Evolutionary conservation across 2,888 invertebrate species (phyloP).

Genomic region (Chouioia cunea): DNA sequence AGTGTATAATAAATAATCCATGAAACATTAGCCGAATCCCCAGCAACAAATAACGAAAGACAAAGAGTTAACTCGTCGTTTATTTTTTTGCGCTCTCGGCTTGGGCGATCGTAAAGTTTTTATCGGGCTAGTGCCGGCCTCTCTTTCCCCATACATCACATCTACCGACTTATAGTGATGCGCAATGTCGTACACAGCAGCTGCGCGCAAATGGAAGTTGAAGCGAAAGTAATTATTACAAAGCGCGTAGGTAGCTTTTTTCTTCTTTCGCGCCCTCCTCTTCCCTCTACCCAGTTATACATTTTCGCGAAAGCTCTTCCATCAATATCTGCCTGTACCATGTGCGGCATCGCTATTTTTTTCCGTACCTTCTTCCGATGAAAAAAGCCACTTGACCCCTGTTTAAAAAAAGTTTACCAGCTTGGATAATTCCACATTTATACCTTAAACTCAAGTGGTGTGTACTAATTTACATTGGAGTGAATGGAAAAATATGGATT

Average conservation of each 20-base stretch:
- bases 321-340: constrained; percentile 8
- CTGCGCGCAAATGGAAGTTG: constrained; percentile 12
- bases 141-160: constrained; percentile 17
- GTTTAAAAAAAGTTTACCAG: constrained; percentile 21
- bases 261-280: not conserved
- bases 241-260: not conserved
- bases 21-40: too few relatives aligned
- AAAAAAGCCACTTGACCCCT: constrained; percentile 33
- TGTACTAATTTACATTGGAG: not conserved
- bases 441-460: not conserved
- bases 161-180: not conserved
- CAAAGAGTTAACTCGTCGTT: too few relatives aligned
- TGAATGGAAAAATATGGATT: constrained; percentile 27
- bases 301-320: not conserved
- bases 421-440: not conserved
- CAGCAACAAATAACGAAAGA: too few relatives aligned
- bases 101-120: too few relatives aligned
- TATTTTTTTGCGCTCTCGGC: too few relatives aligned
- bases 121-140: too few relatives aligned
- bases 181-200: not conserved
- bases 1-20: too few relatives aligned
- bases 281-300: not conserved
- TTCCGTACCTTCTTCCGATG: constrained; percentile 5
- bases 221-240: constrained; percentile 30
- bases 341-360: not conserved